Percentiles rank a stretch among this genome's conserved stretches.
These are phyloP conservation scores for Melozone crissalis DNA, from an alignment of 2,113 vertebrate genomes.

Conservation along the genomic window DNA sequence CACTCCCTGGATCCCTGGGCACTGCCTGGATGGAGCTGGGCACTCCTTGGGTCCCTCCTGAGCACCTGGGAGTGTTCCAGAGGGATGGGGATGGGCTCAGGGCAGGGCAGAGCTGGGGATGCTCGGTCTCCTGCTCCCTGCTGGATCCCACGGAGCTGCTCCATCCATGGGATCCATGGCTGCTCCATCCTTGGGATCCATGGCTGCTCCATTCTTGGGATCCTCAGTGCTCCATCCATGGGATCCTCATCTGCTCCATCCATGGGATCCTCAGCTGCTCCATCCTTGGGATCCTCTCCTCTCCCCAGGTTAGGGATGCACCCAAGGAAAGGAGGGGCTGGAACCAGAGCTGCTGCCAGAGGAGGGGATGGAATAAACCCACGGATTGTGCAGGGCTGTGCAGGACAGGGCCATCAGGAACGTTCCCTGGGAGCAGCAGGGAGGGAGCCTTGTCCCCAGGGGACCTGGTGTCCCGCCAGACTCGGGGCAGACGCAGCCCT, in stretches of 20 bases:
- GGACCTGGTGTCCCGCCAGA: neutral
- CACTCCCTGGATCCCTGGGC: no score
- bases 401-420: neutral
- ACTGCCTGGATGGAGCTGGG: no score
- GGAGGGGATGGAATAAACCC: accelerated
- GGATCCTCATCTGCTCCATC: no score
- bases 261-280: neutral
- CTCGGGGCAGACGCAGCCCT: neutral
- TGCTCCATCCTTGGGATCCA: no score
- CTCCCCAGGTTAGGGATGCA: neutral
- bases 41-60: no score
- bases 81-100: neutral
- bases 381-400: neutral
- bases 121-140: neutral
- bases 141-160: neutral
- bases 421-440: neutral
- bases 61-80: neutral
- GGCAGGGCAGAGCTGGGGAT: neutral
- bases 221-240: no score
- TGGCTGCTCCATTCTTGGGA: no score
- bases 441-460: neutral
- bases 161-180: no score
- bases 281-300: accelerated
- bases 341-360: neutral
- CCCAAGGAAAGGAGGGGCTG: neutral